Conservation (phyloP, 1,140 invertebrate genomes). For the Odontomachus brunneus region DNA sequence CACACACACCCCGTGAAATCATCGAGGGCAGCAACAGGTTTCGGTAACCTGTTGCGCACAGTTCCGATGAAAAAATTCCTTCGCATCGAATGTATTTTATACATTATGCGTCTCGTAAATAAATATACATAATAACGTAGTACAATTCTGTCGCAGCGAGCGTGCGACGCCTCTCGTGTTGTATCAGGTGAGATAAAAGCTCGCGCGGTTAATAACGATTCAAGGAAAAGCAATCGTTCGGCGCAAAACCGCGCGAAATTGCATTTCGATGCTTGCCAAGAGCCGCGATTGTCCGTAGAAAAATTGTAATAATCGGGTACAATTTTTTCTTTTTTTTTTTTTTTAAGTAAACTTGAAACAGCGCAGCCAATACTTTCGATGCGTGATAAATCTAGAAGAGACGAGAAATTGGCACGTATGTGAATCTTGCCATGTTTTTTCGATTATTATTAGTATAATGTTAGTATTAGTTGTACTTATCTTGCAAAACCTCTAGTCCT, state of each 20-base stretch:
- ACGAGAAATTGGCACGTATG: constrained; percentile 56
- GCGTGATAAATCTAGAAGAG: constrained; percentile 1
- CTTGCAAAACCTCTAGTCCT: constrained; percentile 75
- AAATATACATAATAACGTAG: too few relatives aligned
- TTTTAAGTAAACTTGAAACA: not conserved
- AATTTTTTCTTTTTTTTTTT: too few relatives aligned
- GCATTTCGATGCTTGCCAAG: not conserved
- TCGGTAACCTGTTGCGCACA: constrained; percentile 42
- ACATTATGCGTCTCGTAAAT: constrained; percentile 22
- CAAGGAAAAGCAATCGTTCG: too few relatives aligned
- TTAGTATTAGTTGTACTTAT: constrained; percentile 61
- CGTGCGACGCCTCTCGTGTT: not conserved
- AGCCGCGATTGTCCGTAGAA: not conserved
- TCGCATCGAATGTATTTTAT: constrained; percentile 13
- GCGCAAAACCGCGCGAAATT: not conserved
- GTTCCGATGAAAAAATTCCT: constrained; percentile 35
- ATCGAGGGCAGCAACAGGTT: constrained; percentile 52
- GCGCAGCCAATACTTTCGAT: constrained; percentile 2
- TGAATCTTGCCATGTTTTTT: constrained; percentile 73
- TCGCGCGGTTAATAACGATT: not conserved
- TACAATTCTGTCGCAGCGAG: too few relatives aligned
- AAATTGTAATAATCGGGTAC: not conserved
- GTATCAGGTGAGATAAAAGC: not conserved
- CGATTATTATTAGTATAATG: constrained; percentile 40
- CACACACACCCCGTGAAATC: constrained; percentile 12